Evolutionary conservation across 2,797 vertebrate genomes (phyloP).

Genomic region (Propithecus deckenii): DNA sequence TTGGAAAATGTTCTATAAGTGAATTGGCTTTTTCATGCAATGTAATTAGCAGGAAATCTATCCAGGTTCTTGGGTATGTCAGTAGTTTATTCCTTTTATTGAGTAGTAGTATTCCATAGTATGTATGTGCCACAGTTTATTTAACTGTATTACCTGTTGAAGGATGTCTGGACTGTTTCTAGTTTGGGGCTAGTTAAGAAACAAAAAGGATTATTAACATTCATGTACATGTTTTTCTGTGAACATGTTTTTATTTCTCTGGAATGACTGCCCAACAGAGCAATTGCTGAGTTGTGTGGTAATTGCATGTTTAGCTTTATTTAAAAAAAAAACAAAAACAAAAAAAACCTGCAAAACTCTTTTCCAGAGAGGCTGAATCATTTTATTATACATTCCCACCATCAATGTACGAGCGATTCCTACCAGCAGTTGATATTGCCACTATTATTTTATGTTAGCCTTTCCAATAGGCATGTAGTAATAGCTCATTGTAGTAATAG

Average conservation of each 20-base stretch:
- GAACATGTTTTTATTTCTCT: background rate
- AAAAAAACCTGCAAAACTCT: background rate
- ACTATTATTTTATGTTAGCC: too few relatives aligned
- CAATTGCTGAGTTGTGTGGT: background rate
- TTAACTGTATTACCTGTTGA: background rate
- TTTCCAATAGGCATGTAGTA: background rate
- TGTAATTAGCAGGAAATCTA: too few relatives aligned
- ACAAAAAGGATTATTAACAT: background rate
- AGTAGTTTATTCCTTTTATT: background rate
- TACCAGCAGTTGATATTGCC: too few relatives aligned
- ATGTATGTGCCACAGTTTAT: rapidly evolving
- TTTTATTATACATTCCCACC: background rate
- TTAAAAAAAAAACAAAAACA: background rate
- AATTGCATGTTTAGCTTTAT: background rate
- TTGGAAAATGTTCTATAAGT: background rate
- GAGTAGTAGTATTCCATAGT: background rate
- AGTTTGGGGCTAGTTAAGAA: too few relatives aligned
- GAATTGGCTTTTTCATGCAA: background rate
- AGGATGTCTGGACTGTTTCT: background rate
- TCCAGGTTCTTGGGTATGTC: background rate
- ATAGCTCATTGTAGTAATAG: background rate
- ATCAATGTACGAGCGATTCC: background rate
- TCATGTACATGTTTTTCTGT: background rate
- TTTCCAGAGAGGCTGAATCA: background rate
- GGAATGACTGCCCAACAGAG: background rate